Base-by-base conservation (phyloP, 2,797 vertebrate genomes). In the Odontamblyopus lacepedii region DNA sequence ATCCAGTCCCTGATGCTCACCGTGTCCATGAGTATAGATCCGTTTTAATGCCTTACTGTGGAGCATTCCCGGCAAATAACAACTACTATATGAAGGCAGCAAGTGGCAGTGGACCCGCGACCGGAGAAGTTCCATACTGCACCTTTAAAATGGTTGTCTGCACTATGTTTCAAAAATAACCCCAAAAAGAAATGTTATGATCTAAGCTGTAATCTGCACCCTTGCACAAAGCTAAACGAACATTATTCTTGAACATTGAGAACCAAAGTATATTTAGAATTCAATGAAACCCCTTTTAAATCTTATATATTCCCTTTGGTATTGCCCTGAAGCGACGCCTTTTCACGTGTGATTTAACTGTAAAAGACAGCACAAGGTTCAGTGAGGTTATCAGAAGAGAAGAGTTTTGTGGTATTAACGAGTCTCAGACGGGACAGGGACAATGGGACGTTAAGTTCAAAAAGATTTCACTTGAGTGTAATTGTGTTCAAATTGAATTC, bases 151-250 rank as follows among this genome's bases (percentile, higher is more conserved):
- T 29, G 57, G 26, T 90, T 70, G 85, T 91, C 91, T 93, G 92
- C 91, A 91, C 86, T 89, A 78, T 84, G 83, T 86, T 82, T 79
- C 88, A 83, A 77, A 84, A 70, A 81, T 88, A 41, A 87, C 38
- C 82, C 87, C 87, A 66, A 48, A 86, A 69, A 76, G 80, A 64
- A 64, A 69, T 83, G 72, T 70, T 68, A 75, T 59, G 76, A 83
- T 83, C 69, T 53, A 87, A 91, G 83, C 77, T 83, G 85, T 89
- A 85, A 85, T 88, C 85, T 88, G 91, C 89, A 75, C 91, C 85
- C 91, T 92, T 91, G 90, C 91, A 92, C 92, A 92, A 92, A 92
- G 87, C 90, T 82, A 89, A 84, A 57, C 44, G 80, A 87, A 88
- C 70, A 77, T 89, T 80, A 85, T 83, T 78, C 81, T 81, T 88